phyloP scores from a whole-genome alignment of 2,797 vertebrate species.

The Chloroceryle amazona region DNA sequence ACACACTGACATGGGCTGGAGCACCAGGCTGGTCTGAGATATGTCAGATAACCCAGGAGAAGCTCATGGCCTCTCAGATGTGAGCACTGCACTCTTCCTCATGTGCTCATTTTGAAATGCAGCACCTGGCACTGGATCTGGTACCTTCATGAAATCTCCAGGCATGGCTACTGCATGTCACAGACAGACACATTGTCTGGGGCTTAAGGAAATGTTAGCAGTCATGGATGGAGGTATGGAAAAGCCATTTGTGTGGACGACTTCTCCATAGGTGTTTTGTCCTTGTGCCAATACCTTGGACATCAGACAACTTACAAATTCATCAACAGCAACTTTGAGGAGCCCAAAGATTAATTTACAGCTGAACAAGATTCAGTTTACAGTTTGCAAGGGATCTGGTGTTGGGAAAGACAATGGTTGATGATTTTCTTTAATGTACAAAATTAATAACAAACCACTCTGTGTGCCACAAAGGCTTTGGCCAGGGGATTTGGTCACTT shows the following conservation, averaged over 20 bases:
- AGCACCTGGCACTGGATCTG: neutral
- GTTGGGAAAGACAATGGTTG: neutral
- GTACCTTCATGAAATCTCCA: fast-evolving
- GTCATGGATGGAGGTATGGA: neutral
- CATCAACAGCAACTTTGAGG: neutral
- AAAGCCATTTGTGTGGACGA: neutral
- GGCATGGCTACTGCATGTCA: neutral
- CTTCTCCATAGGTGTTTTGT: neutral
- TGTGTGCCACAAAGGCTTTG: neutral
- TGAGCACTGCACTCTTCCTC: neutral
- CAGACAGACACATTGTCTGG: neutral
- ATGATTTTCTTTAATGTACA: neutral
- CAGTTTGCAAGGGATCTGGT: neutral
- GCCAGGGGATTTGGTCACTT: neutral
- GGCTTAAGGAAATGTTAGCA: neutral
- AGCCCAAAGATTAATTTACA: neutral
- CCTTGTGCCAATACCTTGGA: neutral
- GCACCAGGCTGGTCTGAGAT: neutral
- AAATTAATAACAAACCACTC: neutral
- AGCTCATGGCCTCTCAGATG: neutral
- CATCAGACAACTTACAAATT: neutral
- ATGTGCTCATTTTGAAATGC: neutral
- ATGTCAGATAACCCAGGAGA: neutral
- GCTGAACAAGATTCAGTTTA: fast-evolving
- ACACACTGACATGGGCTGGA: no score